Percentiles rank a stretch among this genome's conserved stretches.
Conservation (phyloP, 2,113 vertebrate genomes). For the Bubo blakistoni region DNA sequence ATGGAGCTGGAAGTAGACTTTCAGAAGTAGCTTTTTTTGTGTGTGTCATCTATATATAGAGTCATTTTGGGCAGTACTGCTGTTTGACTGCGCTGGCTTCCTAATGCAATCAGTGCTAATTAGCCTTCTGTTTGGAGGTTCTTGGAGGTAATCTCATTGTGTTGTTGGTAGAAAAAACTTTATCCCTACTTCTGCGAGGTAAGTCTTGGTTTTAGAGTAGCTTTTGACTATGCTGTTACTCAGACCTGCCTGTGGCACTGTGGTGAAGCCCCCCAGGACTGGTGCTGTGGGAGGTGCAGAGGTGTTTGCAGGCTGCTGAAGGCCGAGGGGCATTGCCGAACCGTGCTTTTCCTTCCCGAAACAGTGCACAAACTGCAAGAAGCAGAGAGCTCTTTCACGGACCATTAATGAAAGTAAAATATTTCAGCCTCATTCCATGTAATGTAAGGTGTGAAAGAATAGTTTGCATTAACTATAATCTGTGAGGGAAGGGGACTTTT, state of each 20-base stretch:
- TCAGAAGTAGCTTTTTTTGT: background rate
- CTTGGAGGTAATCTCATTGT: background rate
- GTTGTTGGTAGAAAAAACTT: background rate
- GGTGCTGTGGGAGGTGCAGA: background rate
- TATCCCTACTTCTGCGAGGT: background rate
- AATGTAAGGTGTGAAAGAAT: background rate
- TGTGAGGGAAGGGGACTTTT: background rate
- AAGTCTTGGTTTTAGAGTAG: background rate
- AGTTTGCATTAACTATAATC: background rate
- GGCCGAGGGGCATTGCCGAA: rapidly evolving
- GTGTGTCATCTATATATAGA: too few species aligned
- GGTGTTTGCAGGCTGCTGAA: background rate
- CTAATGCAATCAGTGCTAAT: background rate
- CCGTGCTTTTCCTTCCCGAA: rapidly evolving
- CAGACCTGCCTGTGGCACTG: background rate
- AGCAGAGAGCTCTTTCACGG: background rate
- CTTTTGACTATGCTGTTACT: background rate
- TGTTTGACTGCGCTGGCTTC: background rate
- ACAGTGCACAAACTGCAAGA: background rate
- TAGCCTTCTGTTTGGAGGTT: background rate
- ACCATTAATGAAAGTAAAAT: too few species aligned
- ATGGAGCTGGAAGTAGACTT: background rate
- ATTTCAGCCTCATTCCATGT: rapidly evolving
- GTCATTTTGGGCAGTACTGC: background rate
- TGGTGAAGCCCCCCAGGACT: rapidly evolving